Evolutionary conservation across 1,140 invertebrate genomes (phyloP), one percentile per base, ranked within the genome.

Genomic region (Pseudachorutes palmiensis): DNA sequence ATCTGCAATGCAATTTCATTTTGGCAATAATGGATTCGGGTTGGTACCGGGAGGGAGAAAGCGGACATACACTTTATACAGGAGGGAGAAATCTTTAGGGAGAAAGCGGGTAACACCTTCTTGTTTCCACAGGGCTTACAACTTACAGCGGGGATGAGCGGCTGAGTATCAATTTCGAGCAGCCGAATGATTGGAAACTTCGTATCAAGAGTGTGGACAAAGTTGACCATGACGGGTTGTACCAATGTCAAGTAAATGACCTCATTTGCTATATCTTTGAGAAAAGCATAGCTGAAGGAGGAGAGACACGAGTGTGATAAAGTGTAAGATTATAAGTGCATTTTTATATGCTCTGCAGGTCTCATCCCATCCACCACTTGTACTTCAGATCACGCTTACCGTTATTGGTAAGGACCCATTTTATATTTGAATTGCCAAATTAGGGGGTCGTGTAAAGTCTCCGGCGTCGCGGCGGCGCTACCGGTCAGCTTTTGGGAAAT

Each of bases 131-230:
- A 63, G 70, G 89, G 88, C 2, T 80, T 84, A 58, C 86, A 88
- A 89, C 87, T 0, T 91, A 91, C 77, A 88, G 86, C 61, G 87
- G 85, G n/a, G 89, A 91, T 71, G 82, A 82, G n/a, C 80, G 88
- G 49, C 88, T 88, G 72, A 85, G 86, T 16, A 77, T 89, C 58
- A 86, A 86, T 64, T 86, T 85, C 75, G 82, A 87, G 77, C 83
- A 84, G 64, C 87, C 87, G n/a, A 88, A 90, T 77, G 84, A 90
- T 76, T 90, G 88, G 88, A 83, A 87, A 71, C 77, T 90, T 70
- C 81, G 86, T 66, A 83, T 90, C 49, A 83, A 85, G 77, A 87
- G 85, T 73, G 86, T 86, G 57, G 88, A 85, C 67, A 85, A 88
- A 75, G 80, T 84, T 26, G 88, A 91, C 76, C 51, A 55, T 26